Evolutionary conservation across 2,888 invertebrate genomes (phyloP).

Genomic region (Tigriopus californicus): DNA sequence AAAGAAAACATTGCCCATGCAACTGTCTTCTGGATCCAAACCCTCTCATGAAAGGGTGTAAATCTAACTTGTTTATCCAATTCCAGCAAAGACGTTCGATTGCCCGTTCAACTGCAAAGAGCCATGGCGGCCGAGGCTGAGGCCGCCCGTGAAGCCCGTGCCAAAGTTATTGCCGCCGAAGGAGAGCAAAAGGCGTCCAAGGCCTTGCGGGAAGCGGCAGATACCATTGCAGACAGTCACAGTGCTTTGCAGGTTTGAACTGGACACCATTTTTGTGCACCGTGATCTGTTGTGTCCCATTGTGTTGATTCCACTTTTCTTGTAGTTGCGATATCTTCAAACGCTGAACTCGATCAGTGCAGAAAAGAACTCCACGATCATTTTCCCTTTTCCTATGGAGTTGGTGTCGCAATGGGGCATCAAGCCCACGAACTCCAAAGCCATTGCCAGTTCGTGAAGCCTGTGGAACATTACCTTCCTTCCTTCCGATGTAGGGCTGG

Average conservation of each 20-base stretch:
- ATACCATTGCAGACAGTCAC: constrained; percentile 11
- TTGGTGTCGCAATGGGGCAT: constrained; percentile 2
- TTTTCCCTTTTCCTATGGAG: constrained; percentile 10
- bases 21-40: no score
- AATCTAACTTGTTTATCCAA: constrained; percentile 16
- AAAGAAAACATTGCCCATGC: no score
- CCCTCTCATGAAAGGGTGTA: neutral
- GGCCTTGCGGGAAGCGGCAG: constrained; percentile 10
- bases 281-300: no score
- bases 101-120: constrained; percentile 53
- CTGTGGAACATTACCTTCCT: no score
- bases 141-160: constrained; percentile 54
- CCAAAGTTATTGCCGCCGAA: constrained; percentile 36
- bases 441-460: neutral
- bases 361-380: constrained; percentile 7
- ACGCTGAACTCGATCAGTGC: constrained; percentile 12
- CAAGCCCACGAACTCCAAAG: neutral
- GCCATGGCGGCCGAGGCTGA: constrained; percentile 70
- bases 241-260: constrained; percentile 2
- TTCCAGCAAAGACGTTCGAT: constrained; percentile 52
- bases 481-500: no score
- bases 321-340: constrained; percentile 4
- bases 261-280: neutral
- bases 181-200: constrained; percentile 7
- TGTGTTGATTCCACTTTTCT: neutral